Evolutionary conservation across 2,888 invertebrate species (phyloP), one percentile per base, ranked within the genome.

Genomic region (Calameuta filiformis): DNA sequence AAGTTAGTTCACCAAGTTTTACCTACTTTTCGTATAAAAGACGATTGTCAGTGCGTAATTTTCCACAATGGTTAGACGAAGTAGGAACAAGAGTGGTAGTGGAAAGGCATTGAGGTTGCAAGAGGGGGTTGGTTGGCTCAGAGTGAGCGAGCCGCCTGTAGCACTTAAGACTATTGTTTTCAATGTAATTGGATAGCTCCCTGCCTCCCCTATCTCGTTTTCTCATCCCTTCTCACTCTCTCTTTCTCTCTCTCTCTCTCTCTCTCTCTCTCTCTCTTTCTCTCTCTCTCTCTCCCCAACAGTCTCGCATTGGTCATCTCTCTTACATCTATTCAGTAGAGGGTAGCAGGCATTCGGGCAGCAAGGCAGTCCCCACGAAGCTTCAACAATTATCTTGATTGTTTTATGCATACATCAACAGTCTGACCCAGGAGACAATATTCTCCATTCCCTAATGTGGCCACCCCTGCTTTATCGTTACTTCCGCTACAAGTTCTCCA

Each of bases 121-220:
- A 76, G 83, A 83, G 83, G 23, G 56, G 56, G 15, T 15, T 23
- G 56, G 56, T 56, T 83, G 79, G 83, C 84, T 81, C 84, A 82
- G 87, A 85, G 85, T 84, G 86, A 84, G 87, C 87, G 88, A 56
- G 86, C 88, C 85, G 87, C 88, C 85, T 87, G 85, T 87, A 90
- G 92, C 92, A 92, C 92, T 92, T 92, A 92, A 91, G 91, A 92
- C 92, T 92, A 92, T 92, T 92, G 92, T 92, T 92, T 92, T 92
- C 92, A 91, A 91, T 91, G 92, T 92, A 92, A 92, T 92, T 92
- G 92, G 92, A 92, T 92, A 91, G 91, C 90, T 86, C 80, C 85
- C 85, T 85, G 83, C 83, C 85, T 78, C 75, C 68, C 75, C 56
- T 71, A 75, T 75, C 75, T 76, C 35, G 75, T 77, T 71, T 80